Percentiles rank a stretch among this genome's conserved stretches.
These are phyloP conservation scores for Mamestra brassicae DNA, from an alignment of 2,888 invertebrate species.

Conservation along the genomic window DNA sequence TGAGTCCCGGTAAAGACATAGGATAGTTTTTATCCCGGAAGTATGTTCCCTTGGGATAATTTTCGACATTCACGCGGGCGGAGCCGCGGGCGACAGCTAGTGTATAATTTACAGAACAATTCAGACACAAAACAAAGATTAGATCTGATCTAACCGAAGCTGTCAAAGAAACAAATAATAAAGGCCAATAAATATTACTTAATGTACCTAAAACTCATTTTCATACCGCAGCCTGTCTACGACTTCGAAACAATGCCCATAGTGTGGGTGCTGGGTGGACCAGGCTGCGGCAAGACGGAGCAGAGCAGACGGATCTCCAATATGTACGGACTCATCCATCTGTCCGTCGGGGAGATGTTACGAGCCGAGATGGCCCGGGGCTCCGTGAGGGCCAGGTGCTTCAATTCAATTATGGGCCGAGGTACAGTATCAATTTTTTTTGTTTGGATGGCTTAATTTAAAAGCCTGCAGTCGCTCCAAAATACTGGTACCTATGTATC, in stretches of 20 bases:
- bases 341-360: conserved; percentile 97
- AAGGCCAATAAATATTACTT: no score
- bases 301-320: conserved; percentile 97
- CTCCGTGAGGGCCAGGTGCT: conserved; percentile 95
- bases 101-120: no score
- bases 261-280: conserved; percentile 89
- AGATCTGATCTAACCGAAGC: no score
- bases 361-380: conserved; percentile 96
- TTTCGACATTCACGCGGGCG: no score
- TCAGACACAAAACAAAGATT: no score
- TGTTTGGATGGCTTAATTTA: background rate
- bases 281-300: conserved; percentile 98
- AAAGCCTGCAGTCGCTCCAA: no score
- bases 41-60: no score
- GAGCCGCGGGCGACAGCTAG: no score
- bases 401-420: conserved; percentile 96
- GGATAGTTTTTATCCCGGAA: no score
- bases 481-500: no score
- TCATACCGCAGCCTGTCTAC: conserved; percentile 26
- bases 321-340: conserved; percentile 97
- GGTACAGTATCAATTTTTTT: conserved; percentile 82
- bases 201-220: background rate
- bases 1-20: no score
- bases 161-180: no score
- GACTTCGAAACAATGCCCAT: conserved; percentile 40